Conservation (phyloP, 2,797 vertebrate species). For the Philypnodon macrostomus region DNA sequence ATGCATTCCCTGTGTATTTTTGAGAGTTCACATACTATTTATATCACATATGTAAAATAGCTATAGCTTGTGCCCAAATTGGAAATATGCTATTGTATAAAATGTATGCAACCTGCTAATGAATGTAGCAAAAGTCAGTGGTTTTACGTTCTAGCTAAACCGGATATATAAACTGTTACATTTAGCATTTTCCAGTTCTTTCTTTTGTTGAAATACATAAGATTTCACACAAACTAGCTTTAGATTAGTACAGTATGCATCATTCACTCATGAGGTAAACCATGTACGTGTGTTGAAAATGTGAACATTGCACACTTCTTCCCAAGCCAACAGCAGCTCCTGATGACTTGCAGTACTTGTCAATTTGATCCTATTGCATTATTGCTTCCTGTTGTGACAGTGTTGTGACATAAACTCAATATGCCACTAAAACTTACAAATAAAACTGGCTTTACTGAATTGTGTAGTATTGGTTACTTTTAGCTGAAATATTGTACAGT, state of each 20-base stretch:
- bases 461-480: neutral
- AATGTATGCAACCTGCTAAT: slow-evolving; percentile 59
- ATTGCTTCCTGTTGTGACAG: slow-evolving; percentile 61
- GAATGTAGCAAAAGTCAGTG: slow-evolving; percentile 67
- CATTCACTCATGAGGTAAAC: slow-evolving; percentile 27
- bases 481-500: no score
- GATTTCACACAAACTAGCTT: slow-evolving; percentile 33
- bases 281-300: slow-evolving; percentile 18
- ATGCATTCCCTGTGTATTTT: slow-evolving; percentile 53
- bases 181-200: slow-evolving; percentile 60
- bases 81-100: slow-evolving; percentile 42
- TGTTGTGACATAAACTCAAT: slow-evolving; percentile 61
- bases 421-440: slow-evolving; percentile 49
- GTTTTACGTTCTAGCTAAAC: slow-evolving; percentile 44
- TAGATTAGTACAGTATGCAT: slow-evolving; percentile 21
- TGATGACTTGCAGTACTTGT: slow-evolving; percentile 41
- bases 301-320: slow-evolving; percentile 28
- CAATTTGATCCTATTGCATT: slow-evolving; percentile 51
- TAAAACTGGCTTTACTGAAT: slow-evolving; percentile 65
- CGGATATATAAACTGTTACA: slow-evolving; percentile 46
- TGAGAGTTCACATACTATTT: slow-evolving; percentile 57
- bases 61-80: slow-evolving; percentile 40
- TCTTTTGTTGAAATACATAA: slow-evolving; percentile 50
- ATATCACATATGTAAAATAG: slow-evolving; percentile 58
- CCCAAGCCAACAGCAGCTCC: slow-evolving; percentile 29